These are phyloP conservation scores for Venustaconcha ellipsiformis DNA, from an alignment of 1,140 invertebrate genomes.

Conservation along the genomic window DNA sequence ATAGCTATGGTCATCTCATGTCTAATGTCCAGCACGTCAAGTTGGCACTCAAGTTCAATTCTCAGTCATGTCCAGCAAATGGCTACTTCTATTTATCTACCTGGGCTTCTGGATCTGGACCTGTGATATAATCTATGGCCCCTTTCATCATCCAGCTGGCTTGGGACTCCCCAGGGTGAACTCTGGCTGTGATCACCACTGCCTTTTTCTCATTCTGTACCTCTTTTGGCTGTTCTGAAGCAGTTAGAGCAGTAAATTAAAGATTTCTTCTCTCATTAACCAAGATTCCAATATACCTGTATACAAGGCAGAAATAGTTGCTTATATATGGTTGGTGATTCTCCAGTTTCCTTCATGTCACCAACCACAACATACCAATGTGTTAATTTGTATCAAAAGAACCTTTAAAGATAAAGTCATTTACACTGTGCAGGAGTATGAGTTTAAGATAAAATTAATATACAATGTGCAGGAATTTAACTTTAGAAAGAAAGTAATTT, in stretches of 20 bases:
- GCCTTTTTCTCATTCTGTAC: constrained; percentile 56
- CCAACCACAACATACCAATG: neutral
- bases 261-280: no score
- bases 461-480: no score
- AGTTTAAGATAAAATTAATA: no score
- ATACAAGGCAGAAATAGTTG: neutral
- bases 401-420: neutral
- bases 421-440: no score
- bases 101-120: constrained; percentile 49
- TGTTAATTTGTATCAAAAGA: neutral
- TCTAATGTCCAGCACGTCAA: no score
- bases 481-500: no score
- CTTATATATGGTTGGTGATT: neutral
- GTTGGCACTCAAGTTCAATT: no score
- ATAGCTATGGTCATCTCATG: no score
- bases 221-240: constrained; percentile 34
- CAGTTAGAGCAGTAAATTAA: neutral
- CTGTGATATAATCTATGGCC: constrained; percentile 62
- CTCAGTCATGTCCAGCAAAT: no score
- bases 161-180: constrained; percentile 68
- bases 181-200: constrained; percentile 72
- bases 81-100: no score
- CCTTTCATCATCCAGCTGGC: constrained; percentile 70
- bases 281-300: no score
- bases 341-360: neutral